Evolutionary conservation across 2,113 vertebrate genomes (phyloP), one percentile per base, ranked within the genome.

Genomic region (Petromus typicus): DNA sequence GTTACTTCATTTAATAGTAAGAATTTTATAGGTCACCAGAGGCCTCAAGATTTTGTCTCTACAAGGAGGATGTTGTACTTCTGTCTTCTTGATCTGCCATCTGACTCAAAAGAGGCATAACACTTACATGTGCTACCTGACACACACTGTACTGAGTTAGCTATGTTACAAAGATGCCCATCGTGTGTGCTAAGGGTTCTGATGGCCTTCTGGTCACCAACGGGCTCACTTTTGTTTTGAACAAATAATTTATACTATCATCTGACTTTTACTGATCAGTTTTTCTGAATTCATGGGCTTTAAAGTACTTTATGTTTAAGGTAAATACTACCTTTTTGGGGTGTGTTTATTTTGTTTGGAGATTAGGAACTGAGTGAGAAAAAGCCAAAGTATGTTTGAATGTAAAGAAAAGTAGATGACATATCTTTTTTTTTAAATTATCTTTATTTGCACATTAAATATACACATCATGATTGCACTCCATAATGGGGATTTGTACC

Each of bases 241-340:
- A 78, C 11, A 82, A 96, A n/a, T 43, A 63, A 45, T 4, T 84
- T 18, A 32, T 59, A 51, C 1, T 90, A 43, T 32, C 69, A 16
- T 83, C 32, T 86, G 56, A 94, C 73, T 92, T 67, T 48, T 91
- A 56, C 34, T 92, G 78, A 67, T 75, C 3, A 81, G 22, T 12
- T n/a, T 43, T 76, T 76, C 57, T 84, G 10, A 40, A 40, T 56
- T 90, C 67, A 63, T 86, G 34, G 16, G 23, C 11, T 27, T 1
- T 66, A 85, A 83, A 34, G 7, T 67, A 57, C 67, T 13, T 89
- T 11, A 22, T 69, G 40, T 32, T 91, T 16, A 56, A 14, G 63
- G 7, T 90, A 93, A 56, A 93, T 51, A 20, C 20, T 48, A 5
- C 9, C 13, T 95, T 45, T 69, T 93, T 54, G 86, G 61, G 14